These are phyloP conservation scores for Synanthedon myopaeformis DNA, from an alignment of 2,888 invertebrate genomes.

Conservation along the genomic window DNA sequence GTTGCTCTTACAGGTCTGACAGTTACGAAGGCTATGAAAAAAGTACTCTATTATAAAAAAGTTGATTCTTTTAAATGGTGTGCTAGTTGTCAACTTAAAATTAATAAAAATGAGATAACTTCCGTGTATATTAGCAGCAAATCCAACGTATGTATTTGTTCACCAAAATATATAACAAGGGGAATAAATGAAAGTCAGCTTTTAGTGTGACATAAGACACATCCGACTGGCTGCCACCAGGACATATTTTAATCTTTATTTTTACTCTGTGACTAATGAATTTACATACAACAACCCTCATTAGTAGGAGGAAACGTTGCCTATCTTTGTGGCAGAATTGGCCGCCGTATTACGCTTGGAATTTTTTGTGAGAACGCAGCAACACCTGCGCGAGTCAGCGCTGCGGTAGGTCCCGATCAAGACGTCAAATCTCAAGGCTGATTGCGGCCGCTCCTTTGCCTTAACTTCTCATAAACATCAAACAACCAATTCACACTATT, in stretches of 20 bases:
- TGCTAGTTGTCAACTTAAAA: no score
- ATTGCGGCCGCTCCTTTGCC: constrained; percentile 38
- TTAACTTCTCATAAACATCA: constrained; percentile 50
- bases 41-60: no score
- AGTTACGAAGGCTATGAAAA: no score
- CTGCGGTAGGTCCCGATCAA: constrained; percentile 70
- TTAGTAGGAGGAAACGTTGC: neutral
- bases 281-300: neutral
- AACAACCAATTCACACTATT: constrained; percentile 33
- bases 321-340: constrained; percentile 32
- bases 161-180: no score
- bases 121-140: no score
- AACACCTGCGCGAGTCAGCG: constrained; percentile 64
- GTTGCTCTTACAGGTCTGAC: no score
- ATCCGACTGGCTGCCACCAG: no score
- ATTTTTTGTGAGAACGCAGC: constrained; percentile 46
- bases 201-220: no score
- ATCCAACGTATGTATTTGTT: no score
- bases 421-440: constrained; percentile 69
- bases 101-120: no score
- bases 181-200: no score
- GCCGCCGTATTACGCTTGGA: constrained; percentile 56
- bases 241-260: neutral
- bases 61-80: no score
- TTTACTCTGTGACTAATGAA: neutral